These are phyloP conservation scores for Catonia carolina DNA, from an alignment of 2,888 invertebrate species.

Conservation along the genomic window DNA sequence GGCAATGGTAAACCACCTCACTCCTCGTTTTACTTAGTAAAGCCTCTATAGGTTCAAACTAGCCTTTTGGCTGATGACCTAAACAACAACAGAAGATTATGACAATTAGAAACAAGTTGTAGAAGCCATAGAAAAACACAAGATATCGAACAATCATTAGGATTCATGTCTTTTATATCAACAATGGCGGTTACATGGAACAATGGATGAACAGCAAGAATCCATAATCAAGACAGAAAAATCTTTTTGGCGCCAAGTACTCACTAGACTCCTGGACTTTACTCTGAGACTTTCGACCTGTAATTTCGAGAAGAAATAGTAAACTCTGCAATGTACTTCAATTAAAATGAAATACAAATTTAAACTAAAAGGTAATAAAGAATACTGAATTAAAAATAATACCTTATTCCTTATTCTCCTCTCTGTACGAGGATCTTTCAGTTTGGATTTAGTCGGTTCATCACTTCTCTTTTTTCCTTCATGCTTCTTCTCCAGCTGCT, in stretches of 20 bases:
- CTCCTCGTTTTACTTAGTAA: no score
- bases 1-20: no score
- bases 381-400: no score
- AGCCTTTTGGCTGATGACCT: no score
- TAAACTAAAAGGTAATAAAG: no score
- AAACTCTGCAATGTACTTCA: no score
- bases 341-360: no score
- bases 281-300: not conserved
- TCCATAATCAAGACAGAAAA: not conserved
- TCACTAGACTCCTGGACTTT: not conserved
- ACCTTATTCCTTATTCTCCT: constrained; percentile 62
- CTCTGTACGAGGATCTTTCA: constrained; percentile 50
- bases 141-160: not conserved
- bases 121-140: not conserved
- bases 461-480: constrained; percentile 24
- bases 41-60: no score
- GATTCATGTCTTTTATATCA: not conserved
- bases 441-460: constrained; percentile 16
- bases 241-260: not conserved
- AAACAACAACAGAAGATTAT: not conserved
- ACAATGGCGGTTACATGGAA: not conserved
- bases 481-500: not conserved
- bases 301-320: no score
- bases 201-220: not conserved
- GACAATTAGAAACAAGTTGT: not conserved